Evolutionary conservation across 2,113 vertebrate genomes (phyloP).

Genomic region (Varanus salvator): DNA sequence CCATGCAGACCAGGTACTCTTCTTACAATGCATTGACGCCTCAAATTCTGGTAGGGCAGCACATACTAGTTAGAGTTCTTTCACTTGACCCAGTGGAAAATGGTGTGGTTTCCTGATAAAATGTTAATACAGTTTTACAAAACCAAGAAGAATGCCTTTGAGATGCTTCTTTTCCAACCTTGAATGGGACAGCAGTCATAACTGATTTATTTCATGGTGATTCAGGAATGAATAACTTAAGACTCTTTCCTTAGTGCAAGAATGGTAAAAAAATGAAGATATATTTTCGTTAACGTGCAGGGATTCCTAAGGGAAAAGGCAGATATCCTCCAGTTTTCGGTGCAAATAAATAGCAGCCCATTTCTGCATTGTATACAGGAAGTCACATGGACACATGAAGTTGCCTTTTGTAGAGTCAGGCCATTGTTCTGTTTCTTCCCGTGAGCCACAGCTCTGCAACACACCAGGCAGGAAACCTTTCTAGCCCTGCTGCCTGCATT

Average conservation of each 20-base stretch:
- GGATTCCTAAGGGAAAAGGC: too few species aligned
- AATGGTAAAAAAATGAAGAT: background rate
- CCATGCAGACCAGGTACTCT: conserved; percentile 87
- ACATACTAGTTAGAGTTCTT: background rate
- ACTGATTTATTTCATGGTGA: background rate
- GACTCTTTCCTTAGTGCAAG: background rate
- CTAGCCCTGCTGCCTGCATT: background rate
- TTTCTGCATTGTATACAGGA: background rate
- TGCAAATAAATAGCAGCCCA: background rate
- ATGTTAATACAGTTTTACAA: background rate
- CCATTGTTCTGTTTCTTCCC: background rate
- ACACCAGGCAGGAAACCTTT: background rate
- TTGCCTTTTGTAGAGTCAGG: background rate
- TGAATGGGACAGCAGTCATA: background rate
- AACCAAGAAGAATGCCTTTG: background rate
- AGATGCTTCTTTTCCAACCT: accelerated
- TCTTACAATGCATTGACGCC: background rate
- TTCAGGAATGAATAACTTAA: background rate
- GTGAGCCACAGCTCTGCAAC: background rate
- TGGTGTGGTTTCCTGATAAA: background rate
- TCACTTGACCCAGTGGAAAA: accelerated
- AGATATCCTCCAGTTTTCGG: background rate
- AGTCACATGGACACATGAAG: background rate
- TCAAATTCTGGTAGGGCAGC: background rate
- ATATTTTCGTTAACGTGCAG: background rate